Evolutionary conservation across 1,140 invertebrate species (phyloP).

Genomic region (Zaprionus camerounensis): DNA sequence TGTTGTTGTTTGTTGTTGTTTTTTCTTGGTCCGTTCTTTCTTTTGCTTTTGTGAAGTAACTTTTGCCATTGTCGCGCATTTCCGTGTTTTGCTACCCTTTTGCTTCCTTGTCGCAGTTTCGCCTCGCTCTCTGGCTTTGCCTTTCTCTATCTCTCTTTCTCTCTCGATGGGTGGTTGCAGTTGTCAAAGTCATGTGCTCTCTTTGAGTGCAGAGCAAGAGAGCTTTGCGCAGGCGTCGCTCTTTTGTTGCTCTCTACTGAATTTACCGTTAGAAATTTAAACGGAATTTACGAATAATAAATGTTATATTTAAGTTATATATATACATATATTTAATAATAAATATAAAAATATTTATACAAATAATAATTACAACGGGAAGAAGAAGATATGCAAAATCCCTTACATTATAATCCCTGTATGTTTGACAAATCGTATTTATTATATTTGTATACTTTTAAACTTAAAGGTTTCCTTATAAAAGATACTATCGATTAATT

Average conservation of each 20-base stretch:
- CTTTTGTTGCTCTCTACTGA: background rate
- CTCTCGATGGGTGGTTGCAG: conserved; percentile 13
- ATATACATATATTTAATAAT: too few relatives aligned
- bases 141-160: conserved; percentile 16
- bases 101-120: conserved; percentile 58
- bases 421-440: too few relatives aligned
- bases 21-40: conserved; percentile 29
- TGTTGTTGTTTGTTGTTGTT: conserved; percentile 38
- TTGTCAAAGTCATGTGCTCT: background rate
- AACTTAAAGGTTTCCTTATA: too few relatives aligned
- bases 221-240: conserved; percentile 47
- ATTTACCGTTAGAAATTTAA: conserved; percentile 43
- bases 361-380: too few relatives aligned
- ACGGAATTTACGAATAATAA: background rate
- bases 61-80: conserved; percentile 68
- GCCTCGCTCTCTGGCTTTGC: conserved; percentile 4
- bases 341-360: too few relatives aligned
- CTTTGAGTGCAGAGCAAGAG: background rate
- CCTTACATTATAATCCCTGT: too few relatives aligned
- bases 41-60: conserved; percentile 58
- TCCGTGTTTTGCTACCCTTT: conserved; percentile 80
- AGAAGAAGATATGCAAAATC: too few relatives aligned
- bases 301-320: background rate
- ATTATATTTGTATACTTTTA: too few relatives aligned
- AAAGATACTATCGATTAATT: too few relatives aligned